Conservation (phyloP, 2,888 invertebrate genomes). For the Pegoplata infirma region DNA sequence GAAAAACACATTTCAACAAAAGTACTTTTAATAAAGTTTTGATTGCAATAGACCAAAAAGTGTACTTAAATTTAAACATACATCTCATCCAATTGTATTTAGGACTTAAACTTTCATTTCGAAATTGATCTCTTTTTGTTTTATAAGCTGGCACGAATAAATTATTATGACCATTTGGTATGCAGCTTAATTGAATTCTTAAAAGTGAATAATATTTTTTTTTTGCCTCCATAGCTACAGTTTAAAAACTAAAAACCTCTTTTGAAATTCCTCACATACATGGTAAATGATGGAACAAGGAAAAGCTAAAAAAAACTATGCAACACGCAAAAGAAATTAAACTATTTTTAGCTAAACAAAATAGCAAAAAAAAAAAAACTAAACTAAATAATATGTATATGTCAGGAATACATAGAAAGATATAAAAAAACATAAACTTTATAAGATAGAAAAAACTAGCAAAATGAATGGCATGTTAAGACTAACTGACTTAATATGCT, state of each 20-base stretch:
- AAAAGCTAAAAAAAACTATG: constrained; percentile 13
- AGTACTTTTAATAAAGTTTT: too few species aligned
- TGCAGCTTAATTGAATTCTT: constrained; percentile 31
- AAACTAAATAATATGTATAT: constrained; percentile 51
- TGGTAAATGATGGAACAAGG: background rate
- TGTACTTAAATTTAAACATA: too few species aligned
- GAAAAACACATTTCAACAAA: too few species aligned
- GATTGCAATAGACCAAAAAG: too few species aligned
- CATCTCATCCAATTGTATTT: too few species aligned
- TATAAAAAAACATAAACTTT: background rate
- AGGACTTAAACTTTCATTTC: too few species aligned
- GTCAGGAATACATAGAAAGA: constrained; percentile 26
- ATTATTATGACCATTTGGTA: constrained; percentile 17
- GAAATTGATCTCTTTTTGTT: background rate
- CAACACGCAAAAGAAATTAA: constrained; percentile 56
- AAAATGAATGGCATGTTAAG: constrained; percentile 40
- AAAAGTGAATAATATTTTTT: constrained; percentile 17
- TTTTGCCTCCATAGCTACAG: background rate
- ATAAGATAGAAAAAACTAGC: constrained; percentile 1
- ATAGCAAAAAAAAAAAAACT: constrained; percentile 25
- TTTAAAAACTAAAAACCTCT: constrained; percentile 1
- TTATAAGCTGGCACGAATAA: background rate
- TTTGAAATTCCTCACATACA: constrained; percentile 17
- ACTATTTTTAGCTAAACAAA: constrained; percentile 51
- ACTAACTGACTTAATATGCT: constrained; percentile 48